A percentile compares a stretch with the other conserved stretches of the same genome.
Evolutionary conservation across 2,797 vertebrate genomes (phyloP).

Genomic region (Centroberyx gerrardi): DNA sequence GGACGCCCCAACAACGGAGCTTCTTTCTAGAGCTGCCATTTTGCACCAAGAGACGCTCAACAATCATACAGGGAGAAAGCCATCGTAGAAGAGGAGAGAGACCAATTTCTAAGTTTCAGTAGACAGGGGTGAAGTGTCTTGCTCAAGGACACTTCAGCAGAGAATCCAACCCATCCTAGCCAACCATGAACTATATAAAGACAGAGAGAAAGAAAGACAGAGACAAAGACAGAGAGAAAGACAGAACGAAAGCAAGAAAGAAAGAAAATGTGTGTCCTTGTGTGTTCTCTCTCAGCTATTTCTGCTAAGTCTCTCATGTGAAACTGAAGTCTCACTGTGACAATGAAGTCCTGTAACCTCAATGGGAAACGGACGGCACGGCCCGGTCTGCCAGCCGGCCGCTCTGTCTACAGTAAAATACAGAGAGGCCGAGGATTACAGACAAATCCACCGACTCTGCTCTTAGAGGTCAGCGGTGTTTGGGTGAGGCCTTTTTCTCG

Average conservation of each 20-base stretch:
- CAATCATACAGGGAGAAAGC: too few species aligned
- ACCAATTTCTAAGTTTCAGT: too few species aligned
- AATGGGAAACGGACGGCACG: constrained; percentile 27
- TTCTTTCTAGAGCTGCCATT: too few species aligned
- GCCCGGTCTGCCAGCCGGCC: constrained; percentile 19
- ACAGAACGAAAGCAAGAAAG: constrained; percentile 31
- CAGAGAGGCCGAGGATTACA: constrained; percentile 12
- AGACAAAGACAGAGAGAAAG: constrained; percentile 28
- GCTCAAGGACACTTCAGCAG: too few species aligned
- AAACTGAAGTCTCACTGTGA: constrained; percentile 14
- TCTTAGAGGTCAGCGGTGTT: constrained; percentile 17
- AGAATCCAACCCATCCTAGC: background rate
- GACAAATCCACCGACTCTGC: constrained; percentile 20
- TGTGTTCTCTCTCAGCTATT: background rate
- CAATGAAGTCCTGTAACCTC: constrained; percentile 14
- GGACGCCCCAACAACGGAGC: too few species aligned
- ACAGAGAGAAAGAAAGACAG: background rate
- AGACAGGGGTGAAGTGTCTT: too few species aligned
- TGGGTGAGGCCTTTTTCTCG: too few species aligned
- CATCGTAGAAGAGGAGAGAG: too few species aligned
- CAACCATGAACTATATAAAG: constrained; percentile 16
- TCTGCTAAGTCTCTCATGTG: background rate
- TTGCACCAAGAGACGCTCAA: too few species aligned
- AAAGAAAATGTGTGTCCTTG: too few species aligned
- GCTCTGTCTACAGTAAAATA: background rate